Conservation (phyloP, 2,888 invertebrate genomes). For the Caenorhabditis drosophilae region DNA sequence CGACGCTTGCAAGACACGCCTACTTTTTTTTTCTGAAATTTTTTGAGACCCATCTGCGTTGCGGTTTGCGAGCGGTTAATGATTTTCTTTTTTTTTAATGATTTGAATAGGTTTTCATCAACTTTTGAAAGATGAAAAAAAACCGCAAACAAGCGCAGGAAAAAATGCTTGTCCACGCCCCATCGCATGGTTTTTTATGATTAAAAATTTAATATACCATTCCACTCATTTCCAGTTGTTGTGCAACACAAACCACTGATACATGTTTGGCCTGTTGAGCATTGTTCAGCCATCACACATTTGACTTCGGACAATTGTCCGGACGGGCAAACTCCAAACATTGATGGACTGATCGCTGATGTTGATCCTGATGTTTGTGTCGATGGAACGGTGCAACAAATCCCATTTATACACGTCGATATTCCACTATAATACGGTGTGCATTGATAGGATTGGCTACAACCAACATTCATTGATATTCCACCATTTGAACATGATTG, state of each 20-base stretch:
- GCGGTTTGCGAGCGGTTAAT: too few relatives aligned
- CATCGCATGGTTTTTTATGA: too few relatives aligned
- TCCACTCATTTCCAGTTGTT: conserved; percentile 55
- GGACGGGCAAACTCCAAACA: conserved; percentile 57
- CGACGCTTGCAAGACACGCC: too few relatives aligned
- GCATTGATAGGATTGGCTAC: conserved; percentile 55
- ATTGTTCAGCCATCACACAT: conserved; percentile 59
- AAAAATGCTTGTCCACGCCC: too few relatives aligned
- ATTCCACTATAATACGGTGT: conserved; percentile 44
- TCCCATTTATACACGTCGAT: conserved; percentile 54
- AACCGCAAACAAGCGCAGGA: too few relatives aligned
- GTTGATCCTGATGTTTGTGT: conserved; percentile 14
- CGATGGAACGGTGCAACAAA: conserved; percentile 50
- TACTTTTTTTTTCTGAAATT: conserved; percentile 1
- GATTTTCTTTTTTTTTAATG: too few relatives aligned
- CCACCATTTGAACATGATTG: conserved; percentile 59
- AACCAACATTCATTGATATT: conserved; percentile 51
- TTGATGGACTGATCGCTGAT: conserved; percentile 8
- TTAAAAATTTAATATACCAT: too few relatives aligned
- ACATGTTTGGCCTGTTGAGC: conserved; percentile 57
- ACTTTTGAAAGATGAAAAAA: too few relatives aligned
- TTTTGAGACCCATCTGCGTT: too few relatives aligned
- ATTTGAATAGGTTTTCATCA: too few relatives aligned
- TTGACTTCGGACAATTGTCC: conserved; percentile 60
- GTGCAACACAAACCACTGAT: conserved; percentile 66